phyloP scores from a whole-genome alignment of 1,140 invertebrate genomes.

The Drosophila sechellia region DNA sequence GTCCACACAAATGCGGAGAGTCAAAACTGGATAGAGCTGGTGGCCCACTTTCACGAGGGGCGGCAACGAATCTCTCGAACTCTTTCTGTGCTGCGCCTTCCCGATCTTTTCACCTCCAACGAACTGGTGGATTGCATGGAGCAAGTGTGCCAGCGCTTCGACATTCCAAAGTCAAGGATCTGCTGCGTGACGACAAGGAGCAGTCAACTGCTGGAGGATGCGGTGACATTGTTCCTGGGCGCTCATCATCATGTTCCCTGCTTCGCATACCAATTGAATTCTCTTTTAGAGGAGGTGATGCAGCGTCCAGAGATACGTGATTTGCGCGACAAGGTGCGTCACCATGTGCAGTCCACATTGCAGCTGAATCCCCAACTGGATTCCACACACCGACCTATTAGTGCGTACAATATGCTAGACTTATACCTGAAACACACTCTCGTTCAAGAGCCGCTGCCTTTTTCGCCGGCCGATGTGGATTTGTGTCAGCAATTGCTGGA shows the following conservation, averaged over 20 bases:
- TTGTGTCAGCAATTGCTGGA: neutral
- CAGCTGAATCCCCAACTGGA: neutral
- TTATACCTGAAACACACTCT: neutral
- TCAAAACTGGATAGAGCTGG: neutral
- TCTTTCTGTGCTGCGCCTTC: neutral
- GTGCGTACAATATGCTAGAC: neutral
- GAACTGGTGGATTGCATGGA: neutral
- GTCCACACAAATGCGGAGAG: neutral
- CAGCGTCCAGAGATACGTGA: neutral
- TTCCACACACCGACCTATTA: neutral
- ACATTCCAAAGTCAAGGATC: neutral
- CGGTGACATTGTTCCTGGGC: neutral
- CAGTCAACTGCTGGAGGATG: neutral
- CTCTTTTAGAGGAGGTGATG: neutral
- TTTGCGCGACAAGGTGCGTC: neutral
- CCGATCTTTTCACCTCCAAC: neutral
- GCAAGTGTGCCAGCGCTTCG: neutral
- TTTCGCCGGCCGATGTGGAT: neutral
- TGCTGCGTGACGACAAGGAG: neutral
- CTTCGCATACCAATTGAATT: neutral
- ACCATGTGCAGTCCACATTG: neutral
- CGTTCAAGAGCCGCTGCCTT: neutral
- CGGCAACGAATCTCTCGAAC: neutral
- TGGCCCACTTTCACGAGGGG: neutral
- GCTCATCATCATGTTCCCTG: neutral